A percentile compares a stretch with the other conserved stretches of the same genome.
Conservation (phyloP, 2,888 invertebrate genomes). For the Zeuzera pyrina region DNA sequence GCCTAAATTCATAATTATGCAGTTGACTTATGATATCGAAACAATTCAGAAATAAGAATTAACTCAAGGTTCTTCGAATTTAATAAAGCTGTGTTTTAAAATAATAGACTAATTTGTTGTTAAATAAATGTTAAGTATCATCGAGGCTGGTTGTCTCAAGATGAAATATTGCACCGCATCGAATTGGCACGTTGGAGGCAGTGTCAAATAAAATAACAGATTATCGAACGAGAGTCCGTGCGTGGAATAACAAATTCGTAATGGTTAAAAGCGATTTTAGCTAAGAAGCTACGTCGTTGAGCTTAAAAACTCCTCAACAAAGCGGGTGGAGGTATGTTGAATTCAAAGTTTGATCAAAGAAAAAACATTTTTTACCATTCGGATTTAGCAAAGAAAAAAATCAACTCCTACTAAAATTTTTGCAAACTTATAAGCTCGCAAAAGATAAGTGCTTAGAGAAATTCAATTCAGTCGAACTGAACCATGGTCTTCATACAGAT, state of each 20-base stretch:
- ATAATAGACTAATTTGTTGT: background rate
- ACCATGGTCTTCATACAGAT: no score
- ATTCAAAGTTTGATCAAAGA: constrained; percentile 26
- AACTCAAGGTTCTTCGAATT: no score
- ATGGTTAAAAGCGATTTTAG: constrained; percentile 33
- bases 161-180: constrained; percentile 31
- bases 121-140: background rate
- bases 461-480: no score
- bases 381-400: no score
- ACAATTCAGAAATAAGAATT: no score
- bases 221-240: constrained; percentile 37
- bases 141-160: background rate
- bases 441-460: no score
- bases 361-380: no score
- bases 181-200: constrained; percentile 32
- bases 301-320: constrained; percentile 29
- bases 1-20: no score
- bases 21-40: no score
- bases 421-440: no score
- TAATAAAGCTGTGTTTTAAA: no score
- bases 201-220: constrained; percentile 51
- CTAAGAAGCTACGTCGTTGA: constrained; percentile 28
- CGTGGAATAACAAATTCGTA: constrained; percentile 35
- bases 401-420: no score
- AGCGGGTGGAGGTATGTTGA: constrained; percentile 39